These are phyloP conservation scores for Coptodon bakossiorum DNA, from an alignment of 2,113 vertebrate genomes.

Conservation along the genomic window DNA sequence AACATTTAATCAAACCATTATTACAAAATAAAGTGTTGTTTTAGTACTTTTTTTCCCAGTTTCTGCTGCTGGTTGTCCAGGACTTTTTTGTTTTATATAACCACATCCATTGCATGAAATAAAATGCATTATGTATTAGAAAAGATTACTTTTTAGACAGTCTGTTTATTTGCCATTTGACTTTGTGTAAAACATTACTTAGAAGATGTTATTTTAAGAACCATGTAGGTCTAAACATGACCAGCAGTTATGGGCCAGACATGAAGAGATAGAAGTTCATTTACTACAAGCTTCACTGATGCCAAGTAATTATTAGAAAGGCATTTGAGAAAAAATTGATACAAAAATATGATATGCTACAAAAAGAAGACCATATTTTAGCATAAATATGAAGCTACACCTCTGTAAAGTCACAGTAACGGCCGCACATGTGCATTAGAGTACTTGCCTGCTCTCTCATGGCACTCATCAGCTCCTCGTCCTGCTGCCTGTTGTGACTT, in stretches of 20 bases:
- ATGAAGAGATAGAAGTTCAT: neutral
- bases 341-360: neutral
- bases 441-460: constrained; percentile 71
- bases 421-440: neutral
- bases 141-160: neutral
- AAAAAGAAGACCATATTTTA: neutral
- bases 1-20: neutral
- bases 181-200: neutral
- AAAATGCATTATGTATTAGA: neutral
- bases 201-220: neutral
- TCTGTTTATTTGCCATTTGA: neutral
- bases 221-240: neutral
- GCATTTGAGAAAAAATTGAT: neutral
- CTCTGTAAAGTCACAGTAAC: neutral
- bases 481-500: constrained; percentile 41
- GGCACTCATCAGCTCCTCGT: constrained; percentile 70
- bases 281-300: neutral
- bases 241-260: neutral
- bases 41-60: neutral
- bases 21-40: neutral
- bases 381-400: neutral
- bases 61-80: neutral
- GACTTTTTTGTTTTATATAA: neutral
- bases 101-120: neutral
- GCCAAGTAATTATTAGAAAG: neutral